Evolutionary conservation across 2,888 invertebrate genomes (phyloP), one percentile per base, ranked within the genome.

Genomic region (Coremacera marginata): DNA sequence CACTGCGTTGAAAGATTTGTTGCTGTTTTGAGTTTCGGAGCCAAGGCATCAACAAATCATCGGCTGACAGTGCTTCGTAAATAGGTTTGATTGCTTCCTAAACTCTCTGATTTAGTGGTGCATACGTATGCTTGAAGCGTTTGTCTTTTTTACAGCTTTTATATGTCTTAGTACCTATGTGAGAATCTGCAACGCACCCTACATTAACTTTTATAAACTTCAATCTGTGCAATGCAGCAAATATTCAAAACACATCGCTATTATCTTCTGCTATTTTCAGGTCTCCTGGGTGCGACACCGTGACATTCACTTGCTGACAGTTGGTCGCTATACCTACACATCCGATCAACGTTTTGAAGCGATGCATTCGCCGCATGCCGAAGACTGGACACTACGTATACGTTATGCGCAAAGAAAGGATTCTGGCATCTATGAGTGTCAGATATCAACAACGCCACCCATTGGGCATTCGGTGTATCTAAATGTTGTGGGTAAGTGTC

Each of bases 371-470:
- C 95, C 95, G 0, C 95, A 95, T 86, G 94, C 95, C 74, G 96
- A 96, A 89, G 95, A 96, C 89, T 96, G 96, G 96, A 94, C 95
- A 71, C 90, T 96, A 77, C 92, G 94, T 85, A 94, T 94, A 88
- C 91, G 93, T 79, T 94, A 94, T 88, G 93, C 94, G 8, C 94
- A 94, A 88, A 91, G 92, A 79, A 93, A 93, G 85, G 95, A 95
- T 87, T 92, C 93, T 2, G 95, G 95, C 55, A 92, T 95, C 84
- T 96, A 96, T 89, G 96, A 96, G 91, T 96, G 96, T 89, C 96
- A 96, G 91, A 95, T 96, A 88, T 95, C 95, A 83, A 96, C 96
- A 72, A 96, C 96, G 80, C 96, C 96, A 71, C 96, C 96, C 77
- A 93, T 95, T 70, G 95, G 96, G 60, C 95, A 95, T 89, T 93